phyloP scores from a whole-genome alignment of 2,797 vertebrate species.

The Podarcis lilfordi region DNA sequence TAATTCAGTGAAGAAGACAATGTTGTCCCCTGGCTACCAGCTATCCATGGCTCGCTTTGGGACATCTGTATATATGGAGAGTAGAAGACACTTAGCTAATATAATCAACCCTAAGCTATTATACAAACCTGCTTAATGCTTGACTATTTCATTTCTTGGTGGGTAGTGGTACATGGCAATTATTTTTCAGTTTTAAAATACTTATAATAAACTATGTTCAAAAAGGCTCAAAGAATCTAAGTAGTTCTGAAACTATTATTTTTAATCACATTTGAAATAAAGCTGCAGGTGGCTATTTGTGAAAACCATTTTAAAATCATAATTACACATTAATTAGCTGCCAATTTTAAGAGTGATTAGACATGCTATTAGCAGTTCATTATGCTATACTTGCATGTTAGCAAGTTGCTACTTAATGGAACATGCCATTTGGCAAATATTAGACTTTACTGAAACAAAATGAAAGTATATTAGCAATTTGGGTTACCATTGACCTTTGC shows the following conservation, averaged over 20 bases:
- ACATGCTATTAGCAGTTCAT: slow-evolving; percentile 10
- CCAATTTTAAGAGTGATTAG: slow-evolving; percentile 20
- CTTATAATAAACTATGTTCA: background rate
- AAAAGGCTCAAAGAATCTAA: background rate
- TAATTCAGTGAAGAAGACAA: too few species aligned
- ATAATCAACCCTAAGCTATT: too few species aligned
- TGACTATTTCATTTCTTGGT: too few species aligned
- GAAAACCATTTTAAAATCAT: slow-evolving; percentile 6
- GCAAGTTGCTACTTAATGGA: slow-evolving; percentile 9
- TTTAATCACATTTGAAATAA: background rate
- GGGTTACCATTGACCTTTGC: background rate
- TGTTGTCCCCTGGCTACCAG: too few species aligned
- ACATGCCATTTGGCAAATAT: slow-evolving; percentile 15
- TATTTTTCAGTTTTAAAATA: background rate
- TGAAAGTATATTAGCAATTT: slow-evolving; percentile 10
- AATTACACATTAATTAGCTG: slow-evolving; percentile 15
- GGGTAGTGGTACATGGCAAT: background rate
- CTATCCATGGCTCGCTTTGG: too few species aligned
- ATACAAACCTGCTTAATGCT: too few species aligned
- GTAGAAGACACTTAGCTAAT: too few species aligned
- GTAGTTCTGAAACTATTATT: background rate
- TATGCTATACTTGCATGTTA: background rate
- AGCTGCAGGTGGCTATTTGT: slow-evolving; percentile 9
- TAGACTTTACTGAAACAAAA: slow-evolving; percentile 53
- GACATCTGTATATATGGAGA: too few species aligned